Base-by-base conservation (phyloP, 2,888 invertebrate genomes). In the Apocheima hispidaria region DNA sequence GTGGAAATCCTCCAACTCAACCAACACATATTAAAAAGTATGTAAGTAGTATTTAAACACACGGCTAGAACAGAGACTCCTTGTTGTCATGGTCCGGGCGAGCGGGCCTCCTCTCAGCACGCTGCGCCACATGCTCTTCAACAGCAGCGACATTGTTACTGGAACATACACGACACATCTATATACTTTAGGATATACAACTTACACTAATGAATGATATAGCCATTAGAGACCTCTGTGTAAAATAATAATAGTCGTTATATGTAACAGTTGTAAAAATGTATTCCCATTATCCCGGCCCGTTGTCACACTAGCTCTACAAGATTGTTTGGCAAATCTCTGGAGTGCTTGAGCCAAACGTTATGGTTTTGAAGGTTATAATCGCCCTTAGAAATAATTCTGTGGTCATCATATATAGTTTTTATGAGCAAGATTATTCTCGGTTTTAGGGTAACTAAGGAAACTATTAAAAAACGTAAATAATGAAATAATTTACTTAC, bases 51-150 rank as follows among this genome's bases (percentile, higher is more conserved):
- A 4, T 18, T 0, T 20, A 20, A 7, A 43, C 63, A 83, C 75
- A 88, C 88, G 71, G 69, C 78, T 80, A 14, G 84, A 81, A 21
- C 83, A 75, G 14, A 86, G 75, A 48, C 79, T 86, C 36, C 81
- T 70, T 2, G 82, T 74, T 28, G 78, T 75, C 44, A 86, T 54
- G 0, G 77, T 65, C 26, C 76, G 75, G 58, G 72, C 77, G 33
- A 86, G 71, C 0, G 78, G 66, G 48, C 68, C 70, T n/a, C 78
- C 75, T 20, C 74, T 76, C 54, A 84, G 70, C 18, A 84, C 74
- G 60, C 72, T 79, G 14, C 81, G 74, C 87, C 86, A 87, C 57
- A 84, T 69, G 40, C 72, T 82, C 68, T 83, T 84, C 43, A 87
- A 64, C 18, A 87, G 66, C 46, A 84, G 63, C 5, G 84, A 75